Base-by-base conservation (phyloP, 2,113 vertebrate genomes). In the Hemichromis elongatus region DNA sequence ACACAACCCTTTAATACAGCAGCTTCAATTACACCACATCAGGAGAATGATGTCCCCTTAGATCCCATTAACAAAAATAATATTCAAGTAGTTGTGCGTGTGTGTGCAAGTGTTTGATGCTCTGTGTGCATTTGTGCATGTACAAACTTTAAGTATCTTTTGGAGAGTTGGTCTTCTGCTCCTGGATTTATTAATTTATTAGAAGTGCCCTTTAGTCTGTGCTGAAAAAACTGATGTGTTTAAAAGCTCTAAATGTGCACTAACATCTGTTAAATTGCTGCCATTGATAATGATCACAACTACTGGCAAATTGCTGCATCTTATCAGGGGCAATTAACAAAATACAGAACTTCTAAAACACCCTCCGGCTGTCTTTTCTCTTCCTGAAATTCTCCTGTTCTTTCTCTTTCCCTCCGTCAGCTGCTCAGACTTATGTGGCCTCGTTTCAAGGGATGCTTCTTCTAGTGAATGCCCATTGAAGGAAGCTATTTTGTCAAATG, bases 401-500 rank as follows among this genome's bases (percentile, higher is more conserved):
- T 86, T 61, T 78, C 63, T 53, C 81, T 84, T 56, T 77, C 77
- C 59, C 50, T n/a, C 42, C 68, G 35, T 90, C 88, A 88, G 85
- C 85, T 88, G 75, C 89, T 89, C 80, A 89, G 84, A 89, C 92
- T 90, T 85, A 89, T 91, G 86, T 92, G 91, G 92, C 93, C 86
- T 93, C 87, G 90, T 89, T 93, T 92, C 90, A 89, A 84, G 90
- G 83, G 88, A 93, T 90, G 90, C 89, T 84, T 92, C 93, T 94
- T 90, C 85, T 88, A 88, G 90, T 93, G 88, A 95, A 90, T 94
- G 92, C 85, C 93, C 87, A 93, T 91, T 96, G 94, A 96, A 96
- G 95, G 95, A 96, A 96, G 92, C 95, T 94, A 95, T 96, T 96
- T 96, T 92, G 88, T 91, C 94, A 94, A 96, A 96, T 96, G 93